Evolutionary conservation across 2,113 vertebrate species (phyloP), one percentile per base, ranked within the genome.

Genomic region (Chaetorhynchus papuensis): DNA sequence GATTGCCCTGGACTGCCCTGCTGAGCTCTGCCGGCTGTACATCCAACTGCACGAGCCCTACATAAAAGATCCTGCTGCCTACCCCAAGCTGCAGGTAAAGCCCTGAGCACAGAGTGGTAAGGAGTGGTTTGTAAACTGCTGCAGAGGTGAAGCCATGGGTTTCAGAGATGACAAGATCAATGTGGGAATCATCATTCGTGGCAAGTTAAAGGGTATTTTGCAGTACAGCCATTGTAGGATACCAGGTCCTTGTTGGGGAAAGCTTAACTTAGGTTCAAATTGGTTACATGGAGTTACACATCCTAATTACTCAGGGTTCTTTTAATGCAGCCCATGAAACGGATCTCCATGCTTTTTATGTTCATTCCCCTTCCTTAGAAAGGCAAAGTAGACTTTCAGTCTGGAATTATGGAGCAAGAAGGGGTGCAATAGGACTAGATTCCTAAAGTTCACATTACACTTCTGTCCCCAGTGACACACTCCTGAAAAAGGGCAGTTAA

Each of bases 21-120:
- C 98, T 70, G 97, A 98, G 49, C 97, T 98, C 87, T 99, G 98
- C 97, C 98, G 98, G 42, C 94, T 98, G 16, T 99, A 99, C 56
- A 96, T 94, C 3, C 98, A 98, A 12, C 96, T 98, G 64, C 98
- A 99, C 53, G 99, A 99, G 82, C 99, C 99, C 11, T 99, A 99
- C 86, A 97, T 99, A 28, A 99, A 98, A 94, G 99, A 99, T 89
- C 99, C 99, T 13, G 98, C 98, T 47, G 99, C 99, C 60, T 99
- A 99, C 28, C 98, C 99, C 56, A 99, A 98, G 97, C 97, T 99
- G 69, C 99, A 99, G 98, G 99, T 99, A 97, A 96, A 87, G 70
- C 83, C 42, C 2, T 72, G 71, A 52, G 76, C 33, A 54, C 27
- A 33, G 42, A 60, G 26, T 13, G 78, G 72, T 57, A 63, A 59